Conservation (phyloP, 2,113 vertebrate genomes). For the Hippocampus zosterae region DNA sequence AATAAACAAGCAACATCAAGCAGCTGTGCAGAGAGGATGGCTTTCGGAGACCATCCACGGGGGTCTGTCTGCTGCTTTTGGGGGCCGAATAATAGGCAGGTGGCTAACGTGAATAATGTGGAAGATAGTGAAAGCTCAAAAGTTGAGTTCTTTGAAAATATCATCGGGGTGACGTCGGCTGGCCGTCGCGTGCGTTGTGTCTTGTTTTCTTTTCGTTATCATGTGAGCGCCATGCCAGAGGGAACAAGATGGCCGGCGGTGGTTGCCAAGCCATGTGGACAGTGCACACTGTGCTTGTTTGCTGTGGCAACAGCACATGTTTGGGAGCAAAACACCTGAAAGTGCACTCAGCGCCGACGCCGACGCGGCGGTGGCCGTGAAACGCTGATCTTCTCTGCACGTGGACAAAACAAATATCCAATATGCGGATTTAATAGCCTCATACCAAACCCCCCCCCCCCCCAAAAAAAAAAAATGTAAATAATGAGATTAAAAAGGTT, state of each 20-base stretch:
- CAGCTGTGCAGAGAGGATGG: background rate
- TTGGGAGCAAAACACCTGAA: conserved; percentile 28
- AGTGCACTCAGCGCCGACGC: background rate
- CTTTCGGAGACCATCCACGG: conserved; percentile 41
- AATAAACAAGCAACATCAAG: conserved; percentile 3
- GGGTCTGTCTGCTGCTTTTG: conserved; percentile 31
- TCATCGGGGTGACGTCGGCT: background rate
- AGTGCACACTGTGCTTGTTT: conserved; percentile 39
- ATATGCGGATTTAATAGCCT: background rate
- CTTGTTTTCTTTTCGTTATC: background rate
- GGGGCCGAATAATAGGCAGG: conserved; percentile 28
- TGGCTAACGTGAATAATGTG: conserved; percentile 15
- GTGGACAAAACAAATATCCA: background rate
- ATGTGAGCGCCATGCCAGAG: background rate
- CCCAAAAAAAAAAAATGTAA: too few relatives aligned
- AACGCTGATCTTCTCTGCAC: background rate
- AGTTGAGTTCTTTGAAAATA: background rate
- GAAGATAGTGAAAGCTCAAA: background rate
- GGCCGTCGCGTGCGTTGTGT: background rate
- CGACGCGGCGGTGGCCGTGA: background rate
- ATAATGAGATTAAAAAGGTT: background rate
- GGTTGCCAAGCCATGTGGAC: conserved; percentile 4
- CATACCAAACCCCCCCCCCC: too few relatives aligned
- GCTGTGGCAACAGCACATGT: conserved; percentile 55
- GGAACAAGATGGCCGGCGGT: background rate